phyloP scores from a whole-genome alignment of 2,888 invertebrate genomes.

The Azorinus chamasolen region DNA sequence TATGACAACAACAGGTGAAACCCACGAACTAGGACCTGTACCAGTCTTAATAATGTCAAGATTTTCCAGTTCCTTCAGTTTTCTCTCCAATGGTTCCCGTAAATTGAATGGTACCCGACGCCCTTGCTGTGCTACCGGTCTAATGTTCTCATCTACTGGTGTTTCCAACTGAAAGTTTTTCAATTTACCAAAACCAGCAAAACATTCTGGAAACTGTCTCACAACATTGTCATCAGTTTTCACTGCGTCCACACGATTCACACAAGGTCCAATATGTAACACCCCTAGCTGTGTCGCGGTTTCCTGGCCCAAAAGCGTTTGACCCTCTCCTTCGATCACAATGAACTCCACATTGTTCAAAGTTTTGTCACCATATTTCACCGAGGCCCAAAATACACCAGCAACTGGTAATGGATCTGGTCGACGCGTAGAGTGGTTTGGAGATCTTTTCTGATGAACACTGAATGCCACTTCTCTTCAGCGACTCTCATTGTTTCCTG shows the following conservation, averaged over 20 bases:
- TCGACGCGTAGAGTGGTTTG: conserved; percentile 18
- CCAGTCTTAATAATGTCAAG: conserved; percentile 56
- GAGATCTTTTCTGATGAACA: conserved; percentile 1
- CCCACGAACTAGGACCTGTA: conserved; percentile 35
- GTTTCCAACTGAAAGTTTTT: conserved; percentile 14
- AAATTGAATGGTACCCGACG: conserved; percentile 16
- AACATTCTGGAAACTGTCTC: neutral
- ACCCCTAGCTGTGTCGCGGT: conserved; percentile 12
- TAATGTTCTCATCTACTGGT: conserved; percentile 12
- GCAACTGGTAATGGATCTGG: conserved; percentile 14
- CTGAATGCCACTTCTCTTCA: conserved; percentile 3
- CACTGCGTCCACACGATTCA: neutral
- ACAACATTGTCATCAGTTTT: neutral
- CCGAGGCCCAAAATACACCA: conserved; percentile 9
- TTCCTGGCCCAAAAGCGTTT: conserved; percentile 7
- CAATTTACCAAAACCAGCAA: conserved; percentile 24
- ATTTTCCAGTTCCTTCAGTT: conserved; percentile 31
- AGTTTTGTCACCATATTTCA: neutral
- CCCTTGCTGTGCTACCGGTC: conserved; percentile 21
- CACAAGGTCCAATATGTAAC: neutral
- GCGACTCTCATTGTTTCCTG: conserved; percentile 12
- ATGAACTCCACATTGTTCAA: conserved; percentile 1
- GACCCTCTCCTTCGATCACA: conserved; percentile 19
- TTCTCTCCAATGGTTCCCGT: conserved; percentile 31
- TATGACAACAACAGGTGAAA: conserved; percentile 48